A percentile compares a stretch with the other conserved stretches of the same genome.
Conservation (phyloP, 2,797 vertebrate species). For the Schizopygopsis malacanthus region DNA sequence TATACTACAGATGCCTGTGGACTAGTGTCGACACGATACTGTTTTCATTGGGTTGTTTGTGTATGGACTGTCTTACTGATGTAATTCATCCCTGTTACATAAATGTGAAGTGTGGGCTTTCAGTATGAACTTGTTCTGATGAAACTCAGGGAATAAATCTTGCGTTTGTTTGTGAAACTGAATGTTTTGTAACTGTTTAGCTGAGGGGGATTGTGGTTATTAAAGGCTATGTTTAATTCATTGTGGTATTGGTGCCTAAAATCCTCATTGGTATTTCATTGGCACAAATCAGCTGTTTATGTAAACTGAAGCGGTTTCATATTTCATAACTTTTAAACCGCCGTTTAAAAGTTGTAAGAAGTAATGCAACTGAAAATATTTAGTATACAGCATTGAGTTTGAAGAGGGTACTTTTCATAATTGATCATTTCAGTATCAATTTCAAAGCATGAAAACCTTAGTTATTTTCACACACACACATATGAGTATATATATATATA, state of each 20-base stretch:
- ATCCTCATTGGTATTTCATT: neutral
- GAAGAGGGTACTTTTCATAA: neutral
- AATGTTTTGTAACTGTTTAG: slow-evolving; percentile 1
- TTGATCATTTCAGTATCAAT: neutral
- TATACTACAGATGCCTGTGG: slow-evolving; percentile 21
- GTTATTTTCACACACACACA: neutral
- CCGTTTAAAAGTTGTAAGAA: neutral
- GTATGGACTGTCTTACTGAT: neutral
- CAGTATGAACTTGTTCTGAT: neutral
- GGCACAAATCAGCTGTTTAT: neutral
- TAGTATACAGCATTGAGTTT: neutral
- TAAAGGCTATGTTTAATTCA: neutral
- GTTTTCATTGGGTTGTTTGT: neutral
- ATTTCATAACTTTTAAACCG: neutral
- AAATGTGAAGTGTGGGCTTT: slow-evolving; percentile 10
- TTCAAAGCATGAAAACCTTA: neutral
- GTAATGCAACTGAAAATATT: neutral
- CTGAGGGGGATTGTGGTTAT: slow-evolving; percentile 4
- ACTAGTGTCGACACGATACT: neutral
- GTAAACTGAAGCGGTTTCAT: neutral
- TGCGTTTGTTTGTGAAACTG: neutral
- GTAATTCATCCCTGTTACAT: neutral
- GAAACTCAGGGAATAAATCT: slow-evolving; percentile 15
- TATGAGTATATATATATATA: too few species aligned
- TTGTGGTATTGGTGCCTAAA: neutral